Evolutionary conservation across 2,113 vertebrate genomes (phyloP), one percentile per base, ranked within the genome.

Genomic region (Hippoglossus stenolepis): DNA sequence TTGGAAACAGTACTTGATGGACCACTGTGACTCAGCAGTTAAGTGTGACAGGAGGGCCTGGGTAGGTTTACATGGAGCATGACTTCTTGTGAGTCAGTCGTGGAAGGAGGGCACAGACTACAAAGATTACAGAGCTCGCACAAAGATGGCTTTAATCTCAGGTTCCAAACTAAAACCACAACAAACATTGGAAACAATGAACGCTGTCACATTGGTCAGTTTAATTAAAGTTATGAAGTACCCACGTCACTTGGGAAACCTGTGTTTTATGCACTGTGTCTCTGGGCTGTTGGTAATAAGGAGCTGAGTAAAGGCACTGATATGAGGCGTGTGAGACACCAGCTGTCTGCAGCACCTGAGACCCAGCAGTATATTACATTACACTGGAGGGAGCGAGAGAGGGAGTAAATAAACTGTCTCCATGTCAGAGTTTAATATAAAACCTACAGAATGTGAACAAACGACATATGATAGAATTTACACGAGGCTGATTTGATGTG

Each of bases 121-220:
- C 31, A 26, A 82, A 90, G 85, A 93, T 91, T 90, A 90, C 87
- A 89, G 87, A 80, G 89, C 84, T 75, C 28, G 63, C 70, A 84
- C 86, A 76, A 63, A 85, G 80, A 79, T 43, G 49, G 65, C 90
- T 91, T 69, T 91, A 86, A 92, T 90, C 87, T 90, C 72, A 12
- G 65, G 62, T 79, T 88, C 80, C 78, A 70, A 84, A 85, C 35
- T 31, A 51, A 86, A 91, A 89, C 91, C 90, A 93, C 87, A 91
- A 87, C 87, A 90, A 86, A 84, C 74, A 75, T 59, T 47, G 61
- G 68, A 80, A 85, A 78, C 75, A 83, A 76, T 68, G 79, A 83
- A 60, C 77, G 53, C 77, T 86, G 79, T 31, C 31, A 7, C 6
- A 31, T 91, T 85, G 72, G 65, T 79, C 75, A 83, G 78, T 89